These are phyloP conservation scores for Teleiodes luculella DNA, from an alignment of 2,888 invertebrate species.

Conservation along the genomic window DNA sequence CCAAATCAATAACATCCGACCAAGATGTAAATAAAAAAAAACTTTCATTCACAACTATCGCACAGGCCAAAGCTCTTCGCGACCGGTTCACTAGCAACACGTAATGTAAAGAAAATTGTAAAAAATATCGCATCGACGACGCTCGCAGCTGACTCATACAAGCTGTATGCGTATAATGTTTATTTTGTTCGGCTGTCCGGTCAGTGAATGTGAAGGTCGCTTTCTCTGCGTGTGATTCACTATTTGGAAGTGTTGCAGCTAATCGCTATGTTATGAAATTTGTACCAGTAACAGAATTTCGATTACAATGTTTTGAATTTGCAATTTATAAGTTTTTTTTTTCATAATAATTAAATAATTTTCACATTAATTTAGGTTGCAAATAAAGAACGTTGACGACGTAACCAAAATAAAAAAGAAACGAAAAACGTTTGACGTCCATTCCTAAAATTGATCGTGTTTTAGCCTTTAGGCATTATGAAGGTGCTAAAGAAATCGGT, in stretches of 20 bases:
- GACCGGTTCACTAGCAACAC: not conserved
- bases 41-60: not conserved
- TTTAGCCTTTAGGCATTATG: conserved; percentile 24
- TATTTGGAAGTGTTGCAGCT: conserved; percentile 10
- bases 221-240: conserved; percentile 55
- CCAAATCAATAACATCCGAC: too few relatives aligned
- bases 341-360: too few relatives aligned
- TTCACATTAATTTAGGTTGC: too few relatives aligned
- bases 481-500: conserved; percentile 18
- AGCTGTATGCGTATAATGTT: conserved; percentile 32
- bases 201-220: conserved; percentile 52
- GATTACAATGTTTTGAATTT: not conserved
- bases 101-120: not conserved
- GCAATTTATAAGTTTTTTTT: too few relatives aligned
- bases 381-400: too few relatives aligned
- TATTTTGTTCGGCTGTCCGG: conserved; percentile 40
- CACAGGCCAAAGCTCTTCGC: not conserved
- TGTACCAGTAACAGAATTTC: too few relatives aligned
- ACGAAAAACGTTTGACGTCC: not conserved
- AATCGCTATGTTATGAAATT: conserved; percentile 31
- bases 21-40: too few relatives aligned
- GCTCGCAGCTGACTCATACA: not conserved
- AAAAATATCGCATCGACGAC: not conserved
- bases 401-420: not conserved
- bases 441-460: conserved; percentile 18